Percentiles rank a stretch among this genome's conserved stretches.
Evolutionary conservation across 2,797 vertebrate species (phyloP).

Genomic region (Hypotaenidia philippensis): DNA sequence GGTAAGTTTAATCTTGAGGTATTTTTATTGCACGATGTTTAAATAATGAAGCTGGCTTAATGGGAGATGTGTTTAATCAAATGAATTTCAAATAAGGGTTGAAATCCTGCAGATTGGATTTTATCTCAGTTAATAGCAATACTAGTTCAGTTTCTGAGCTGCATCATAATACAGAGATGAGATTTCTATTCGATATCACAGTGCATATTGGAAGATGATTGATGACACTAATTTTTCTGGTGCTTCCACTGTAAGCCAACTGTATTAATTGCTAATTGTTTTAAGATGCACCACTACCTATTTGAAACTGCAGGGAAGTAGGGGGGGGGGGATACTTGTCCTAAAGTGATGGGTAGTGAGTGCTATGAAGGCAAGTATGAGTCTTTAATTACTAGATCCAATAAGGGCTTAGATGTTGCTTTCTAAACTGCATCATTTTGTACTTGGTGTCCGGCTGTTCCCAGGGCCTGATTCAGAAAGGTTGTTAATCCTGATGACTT

Average conservation of each 20-base stretch:
- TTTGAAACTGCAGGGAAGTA: not conserved
- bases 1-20: conserved; percentile 35
- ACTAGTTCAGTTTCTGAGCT: not conserved
- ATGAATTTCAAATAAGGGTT: conserved; percentile 48
- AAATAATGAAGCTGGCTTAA: conserved; percentile 60
- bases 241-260: not conserved
- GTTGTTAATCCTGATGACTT: conserved; percentile 8
- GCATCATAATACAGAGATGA: not conserved
- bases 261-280: conserved; percentile 32
- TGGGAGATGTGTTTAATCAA: conserved; percentile 27
- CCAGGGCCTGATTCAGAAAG: not conserved
- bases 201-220: conserved; percentile 7
- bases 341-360: not conserved
- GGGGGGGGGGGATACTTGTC: not conserved
- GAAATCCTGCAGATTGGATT: not conserved
- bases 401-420: not conserved
- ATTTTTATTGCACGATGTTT: conserved; percentile 34
- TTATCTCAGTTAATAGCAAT: conserved; percentile 40
- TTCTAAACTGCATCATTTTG: conserved; percentile 8
- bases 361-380: not conserved
- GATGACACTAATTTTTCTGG: not conserved
- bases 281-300: not conserved
- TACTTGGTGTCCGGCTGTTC: not conserved
- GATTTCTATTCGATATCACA: not conserved
- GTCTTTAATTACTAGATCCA: not conserved